Conservation (phyloP, 2,888 invertebrate genomes). For the Meteorus colon region DNA sequence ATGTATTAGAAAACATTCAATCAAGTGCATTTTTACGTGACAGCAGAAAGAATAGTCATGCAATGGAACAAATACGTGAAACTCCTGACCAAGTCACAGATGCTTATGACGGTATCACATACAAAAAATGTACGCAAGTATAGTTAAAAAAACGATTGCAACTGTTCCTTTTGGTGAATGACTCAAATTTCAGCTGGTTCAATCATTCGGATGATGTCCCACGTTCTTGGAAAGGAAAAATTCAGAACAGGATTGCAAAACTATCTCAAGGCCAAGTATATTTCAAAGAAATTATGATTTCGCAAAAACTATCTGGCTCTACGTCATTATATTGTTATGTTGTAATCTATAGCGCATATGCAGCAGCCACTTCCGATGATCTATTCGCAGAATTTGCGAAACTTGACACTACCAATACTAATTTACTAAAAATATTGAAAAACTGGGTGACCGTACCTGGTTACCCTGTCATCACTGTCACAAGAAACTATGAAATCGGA, state of each 20-base stretch:
- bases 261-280: conserved; percentile 61
- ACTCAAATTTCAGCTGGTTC: conserved; percentile 70
- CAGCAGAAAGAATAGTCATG: conserved; percentile 72
- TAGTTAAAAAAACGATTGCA: neutral
- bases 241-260: conserved; percentile 72
- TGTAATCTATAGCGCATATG: conserved; percentile 42
- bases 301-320: conserved; percentile 52
- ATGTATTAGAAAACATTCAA: conserved; percentile 72
- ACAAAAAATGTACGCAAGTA: conserved; percentile 76
- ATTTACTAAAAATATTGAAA: conserved; percentile 68
- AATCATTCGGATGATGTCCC: conserved; percentile 76
- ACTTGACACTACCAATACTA: conserved; percentile 19
- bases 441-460: conserved; percentile 81
- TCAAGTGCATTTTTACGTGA: conserved; percentile 70
- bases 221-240: conserved; percentile 72
- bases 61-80: conserved; percentile 75
- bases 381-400: conserved; percentile 69
- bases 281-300: conserved; percentile 50
- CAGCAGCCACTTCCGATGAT: conserved; percentile 73
- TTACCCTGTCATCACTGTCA: conserved; percentile 79
- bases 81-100: conserved; percentile 74
- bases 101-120: conserved; percentile 78
- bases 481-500: conserved; percentile 73
- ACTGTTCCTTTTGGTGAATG: conserved; percentile 38
- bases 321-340: conserved; percentile 40